Evolutionary conservation across 2,888 invertebrate genomes (phyloP), one percentile per base, ranked within the genome.

Genomic region (Lacanobia oleracea): DNA sequence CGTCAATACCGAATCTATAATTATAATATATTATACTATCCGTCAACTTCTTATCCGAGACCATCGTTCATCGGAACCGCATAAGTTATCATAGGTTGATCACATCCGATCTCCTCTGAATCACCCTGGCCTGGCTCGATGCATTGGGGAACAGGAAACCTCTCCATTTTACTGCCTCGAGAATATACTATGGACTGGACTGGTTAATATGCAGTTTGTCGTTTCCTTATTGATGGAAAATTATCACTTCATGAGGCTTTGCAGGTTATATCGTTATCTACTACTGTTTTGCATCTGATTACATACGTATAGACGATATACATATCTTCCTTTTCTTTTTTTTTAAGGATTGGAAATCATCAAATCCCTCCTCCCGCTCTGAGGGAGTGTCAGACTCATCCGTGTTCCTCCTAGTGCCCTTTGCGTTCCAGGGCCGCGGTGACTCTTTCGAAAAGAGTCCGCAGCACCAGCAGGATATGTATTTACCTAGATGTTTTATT

Each of bases 101-200:
- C 67, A 64, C 76, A 76, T 86, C 76, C 76, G 67, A 80, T 62
- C 72, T 61, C 62, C 61, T 65, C 73, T 79, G 81, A 85, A 72
- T 83, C 81, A 84, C 75, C 61, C 63, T 37, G 16, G 1, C 48
- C 23, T 27, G 60, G 43, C 45, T 53, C 45, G 57, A 66, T 66
- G 62, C 50, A 0, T 12, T 33, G 45, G 59, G 18, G 71, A 43
- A 70, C 85, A 81, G 85, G 88, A 85, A 84, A 63, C 65, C 57
- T 72, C 53, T 57, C 68, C 56, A 62, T 43, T 75, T 72, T 54
- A 75, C 64, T 70, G 56, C 54, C 18, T 43, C 6, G 5, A 48
- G 9, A 48, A 7, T 48, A 23, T 27, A 48, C 23, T 23, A 23
- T 63, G 65, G 56, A 75, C 74, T 27, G 14, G 70, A 54, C 68